Percentiles rank a stretch among this genome's conserved stretches.
These are phyloP conservation scores for Eurystomus glaucurus DNA, from an alignment of 2,797 vertebrate species.

Conservation along the genomic window DNA sequence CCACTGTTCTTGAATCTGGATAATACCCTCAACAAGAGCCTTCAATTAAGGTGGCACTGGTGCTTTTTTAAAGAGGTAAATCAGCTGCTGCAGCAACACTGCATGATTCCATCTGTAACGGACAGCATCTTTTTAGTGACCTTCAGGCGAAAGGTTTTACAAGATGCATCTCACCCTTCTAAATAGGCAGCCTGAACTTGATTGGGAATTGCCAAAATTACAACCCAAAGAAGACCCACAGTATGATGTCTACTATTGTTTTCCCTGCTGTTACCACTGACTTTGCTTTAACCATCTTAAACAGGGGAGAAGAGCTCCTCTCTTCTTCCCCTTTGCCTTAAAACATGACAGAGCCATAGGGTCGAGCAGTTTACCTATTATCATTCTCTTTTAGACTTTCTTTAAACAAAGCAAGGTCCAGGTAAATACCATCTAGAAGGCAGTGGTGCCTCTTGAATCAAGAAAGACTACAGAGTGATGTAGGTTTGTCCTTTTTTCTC, in stretches of 20 bases:
- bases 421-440: neutral
- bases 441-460: neutral
- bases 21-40: conserved; percentile 39
- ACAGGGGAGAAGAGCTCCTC: neutral
- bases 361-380: neutral
- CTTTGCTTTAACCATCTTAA: neutral
- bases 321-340: neutral
- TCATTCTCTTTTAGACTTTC: neutral
- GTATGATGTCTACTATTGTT: neutral
- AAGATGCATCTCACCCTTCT: conserved; percentile 9
- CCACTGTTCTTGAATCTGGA: conserved; percentile 53
- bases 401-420: neutral
- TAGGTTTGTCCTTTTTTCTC: neutral
- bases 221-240: neutral
- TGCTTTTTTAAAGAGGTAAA: conserved; percentile 65
- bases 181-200: neutral
- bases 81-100: conserved; percentile 40
- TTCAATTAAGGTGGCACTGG: conserved; percentile 46
- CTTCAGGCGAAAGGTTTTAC: conserved; percentile 47
- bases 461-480: neutral
- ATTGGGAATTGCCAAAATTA: conserved; percentile 13
- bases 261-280: neutral
- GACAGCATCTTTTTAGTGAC: conserved; percentile 40
- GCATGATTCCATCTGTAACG: neutral
- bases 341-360: neutral